Conservation (phyloP, 2,888 invertebrate genomes). For the Torymus tubicola region DNA sequence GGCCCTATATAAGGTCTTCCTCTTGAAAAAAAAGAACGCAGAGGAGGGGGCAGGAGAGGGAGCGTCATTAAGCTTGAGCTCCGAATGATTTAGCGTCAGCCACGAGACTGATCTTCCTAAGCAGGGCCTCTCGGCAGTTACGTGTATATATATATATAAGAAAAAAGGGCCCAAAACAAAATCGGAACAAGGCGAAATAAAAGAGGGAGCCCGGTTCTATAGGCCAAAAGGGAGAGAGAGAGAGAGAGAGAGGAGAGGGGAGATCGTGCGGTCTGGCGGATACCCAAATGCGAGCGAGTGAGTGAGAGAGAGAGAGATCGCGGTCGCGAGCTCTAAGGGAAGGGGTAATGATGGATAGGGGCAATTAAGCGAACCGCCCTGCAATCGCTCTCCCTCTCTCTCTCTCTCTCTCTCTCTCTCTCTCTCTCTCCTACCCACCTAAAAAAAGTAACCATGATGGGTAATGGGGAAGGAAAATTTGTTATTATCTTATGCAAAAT, state of each 20-base stretch:
- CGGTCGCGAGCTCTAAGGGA: conserved; percentile 45
- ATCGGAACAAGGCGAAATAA: conserved; percentile 35
- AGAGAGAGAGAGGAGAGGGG: conserved; percentile 4
- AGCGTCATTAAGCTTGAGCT: conserved; percentile 52
- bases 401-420: conserved; percentile 7
- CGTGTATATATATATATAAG: conserved; percentile 6
- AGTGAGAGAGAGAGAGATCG: conserved; percentile 15
- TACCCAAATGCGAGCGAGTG: conserved; percentile 35
- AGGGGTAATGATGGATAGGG: conserved; percentile 69
- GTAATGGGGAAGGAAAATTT: too few species aligned
- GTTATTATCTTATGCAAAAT: too few species aligned
- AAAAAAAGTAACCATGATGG: too few species aligned
- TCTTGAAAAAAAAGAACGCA: too few species aligned
- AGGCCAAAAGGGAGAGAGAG: not conserved
- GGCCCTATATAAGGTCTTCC: too few species aligned
- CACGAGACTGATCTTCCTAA: conserved; percentile 60
- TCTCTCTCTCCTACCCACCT: conserved; percentile 6
- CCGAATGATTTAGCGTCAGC: conserved; percentile 60
- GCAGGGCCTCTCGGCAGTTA: conserved; percentile 5
- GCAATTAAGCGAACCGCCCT: conserved; percentile 67
- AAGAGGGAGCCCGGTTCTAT: not conserved
- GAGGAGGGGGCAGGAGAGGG: conserved; percentile 15
- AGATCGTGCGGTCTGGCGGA: conserved; percentile 57
- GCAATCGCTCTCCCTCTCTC: conserved; percentile 60
- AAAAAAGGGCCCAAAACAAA: conserved; percentile 24